Conservation (phyloP, 2,888 invertebrate genomes). For the Dusona sp. region DNA sequence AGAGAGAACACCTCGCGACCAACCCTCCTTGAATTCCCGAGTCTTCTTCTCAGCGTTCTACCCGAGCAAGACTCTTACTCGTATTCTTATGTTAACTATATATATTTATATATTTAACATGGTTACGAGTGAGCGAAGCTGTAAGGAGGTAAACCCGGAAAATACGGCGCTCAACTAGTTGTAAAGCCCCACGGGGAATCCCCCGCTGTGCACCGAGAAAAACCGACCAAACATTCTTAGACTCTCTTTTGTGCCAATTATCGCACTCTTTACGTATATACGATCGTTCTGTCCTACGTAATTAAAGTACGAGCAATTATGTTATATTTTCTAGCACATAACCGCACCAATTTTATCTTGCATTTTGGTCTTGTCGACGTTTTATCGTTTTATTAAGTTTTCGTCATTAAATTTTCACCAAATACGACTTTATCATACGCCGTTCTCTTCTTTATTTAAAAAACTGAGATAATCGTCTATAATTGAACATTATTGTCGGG, state of each 20-base stretch:
- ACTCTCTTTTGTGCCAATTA: conserved; percentile 65
- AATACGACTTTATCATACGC: too few relatives aligned
- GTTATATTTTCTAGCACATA: conserved; percentile 16
- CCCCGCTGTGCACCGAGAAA: conserved; percentile 69
- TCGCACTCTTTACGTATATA: conserved; percentile 63
- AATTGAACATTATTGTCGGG: too few relatives aligned
- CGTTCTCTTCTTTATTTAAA: too few relatives aligned
- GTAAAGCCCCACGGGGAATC: conserved; percentile 73
- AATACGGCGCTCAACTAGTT: conserved; percentile 73
- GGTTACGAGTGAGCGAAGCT: conserved; percentile 26
- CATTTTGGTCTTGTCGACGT: neutral
- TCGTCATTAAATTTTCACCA: neutral
- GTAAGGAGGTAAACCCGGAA: conserved; percentile 65
- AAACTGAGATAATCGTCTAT: too few relatives aligned
- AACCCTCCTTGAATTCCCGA: conserved; percentile 49
- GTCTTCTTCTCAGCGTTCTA: conserved; percentile 18
- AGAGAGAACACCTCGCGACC: conserved; percentile 25
- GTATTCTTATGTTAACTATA: neutral
- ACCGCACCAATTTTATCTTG: neutral
- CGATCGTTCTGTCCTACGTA: conserved; percentile 49
- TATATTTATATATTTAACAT: neutral
- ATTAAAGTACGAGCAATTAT: conserved; percentile 23
- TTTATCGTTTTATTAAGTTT: conserved; percentile 20
- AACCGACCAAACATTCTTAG: conserved; percentile 69
- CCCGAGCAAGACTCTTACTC: conserved; percentile 19